Conservation (phyloP, 92 coral and sea anemone genomes). For the Metridium senile region DNA sequence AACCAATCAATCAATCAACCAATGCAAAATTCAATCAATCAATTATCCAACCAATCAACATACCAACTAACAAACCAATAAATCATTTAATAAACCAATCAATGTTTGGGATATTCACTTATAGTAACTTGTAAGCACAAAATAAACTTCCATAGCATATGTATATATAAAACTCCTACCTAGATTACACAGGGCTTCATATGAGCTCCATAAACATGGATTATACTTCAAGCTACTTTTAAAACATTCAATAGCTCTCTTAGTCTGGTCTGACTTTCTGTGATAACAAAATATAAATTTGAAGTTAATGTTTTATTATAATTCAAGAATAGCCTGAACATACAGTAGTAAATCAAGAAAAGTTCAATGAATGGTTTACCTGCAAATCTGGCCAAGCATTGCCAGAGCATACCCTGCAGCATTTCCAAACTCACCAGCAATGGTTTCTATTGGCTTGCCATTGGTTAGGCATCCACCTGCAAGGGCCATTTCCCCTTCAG, state of each 20-base stretch:
- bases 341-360: too few species aligned
- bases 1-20: too few species aligned
- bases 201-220: constrained; percentile 94
- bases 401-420: constrained; percentile 96
- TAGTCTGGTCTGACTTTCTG: constrained; percentile 91
- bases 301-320: not conserved
- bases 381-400: constrained; percentile 93
- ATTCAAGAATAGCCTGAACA: too few species aligned
- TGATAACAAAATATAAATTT: not conserved
- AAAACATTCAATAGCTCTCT: constrained; percentile 93
- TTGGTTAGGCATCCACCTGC: constrained; percentile 88
- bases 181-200: constrained; percentile 86
- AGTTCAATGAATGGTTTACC: constrained; percentile 34
- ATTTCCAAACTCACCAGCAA: constrained; percentile 94
- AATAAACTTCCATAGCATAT: too few species aligned
- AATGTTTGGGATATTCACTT: too few species aligned
- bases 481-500: constrained; percentile 93
- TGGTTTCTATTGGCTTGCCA: constrained; percentile 81
- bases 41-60: too few species aligned
- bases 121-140: too few species aligned
- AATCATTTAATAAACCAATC: too few species aligned
- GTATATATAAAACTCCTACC: too few species aligned
- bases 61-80: too few species aligned
- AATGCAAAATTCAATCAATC: too few species aligned
- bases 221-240: constrained; percentile 92